Evolutionary conservation across 1,140 invertebrate genomes (phyloP), one percentile per base, ranked within the genome.

Genomic region (Agrypnia vestita): DNA sequence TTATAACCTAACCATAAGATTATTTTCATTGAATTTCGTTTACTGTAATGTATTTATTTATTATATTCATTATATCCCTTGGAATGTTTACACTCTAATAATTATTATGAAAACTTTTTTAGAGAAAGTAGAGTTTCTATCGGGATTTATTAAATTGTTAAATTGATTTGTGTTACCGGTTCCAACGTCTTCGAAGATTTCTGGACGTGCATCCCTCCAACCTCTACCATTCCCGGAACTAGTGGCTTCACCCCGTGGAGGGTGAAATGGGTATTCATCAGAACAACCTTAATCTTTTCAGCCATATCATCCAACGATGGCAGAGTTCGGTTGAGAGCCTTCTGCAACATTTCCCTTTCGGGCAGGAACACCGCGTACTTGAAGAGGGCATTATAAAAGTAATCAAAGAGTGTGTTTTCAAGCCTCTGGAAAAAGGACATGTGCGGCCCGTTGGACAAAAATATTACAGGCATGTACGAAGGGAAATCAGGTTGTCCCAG

Each of bases 401-500:
- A 17, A 17, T 83, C 82, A 4, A 85, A 25, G 10, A 87, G 44
- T 0, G 85, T 83, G 82, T 94, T 94, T 0, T 86, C 83, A 0
- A 92, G n/a, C 46, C 94, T 86, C 59, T 94, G 86, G 3, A 84
- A 53, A 67, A 94, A 93, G 3, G 80, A 87, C 90, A 94, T 91
- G 3, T 86, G 86, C 1, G 85, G 84, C 0, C 85, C 83, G 43
- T 86, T 88, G 0, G 86, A 83, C 1, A 89, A 82, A 19, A 91
- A 92, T 51, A 91, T 83, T 4, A 85, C 85, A 0, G 93, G 92
- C 0, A 94, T 87, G 82, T 92, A 93, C 1, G 92, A 88, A 0
- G 93, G 91, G 83, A 93, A 92, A 53, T 93, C 90, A 0, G 90
- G 89, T 64, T 91, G 86, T 3, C 90, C 91, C 12, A 94, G 86